Percentiles rank a stretch among this genome's conserved stretches.
Evolutionary conservation across 2,113 vertebrate species (phyloP).

Genomic region (Halcyon senegalensis): DNA sequence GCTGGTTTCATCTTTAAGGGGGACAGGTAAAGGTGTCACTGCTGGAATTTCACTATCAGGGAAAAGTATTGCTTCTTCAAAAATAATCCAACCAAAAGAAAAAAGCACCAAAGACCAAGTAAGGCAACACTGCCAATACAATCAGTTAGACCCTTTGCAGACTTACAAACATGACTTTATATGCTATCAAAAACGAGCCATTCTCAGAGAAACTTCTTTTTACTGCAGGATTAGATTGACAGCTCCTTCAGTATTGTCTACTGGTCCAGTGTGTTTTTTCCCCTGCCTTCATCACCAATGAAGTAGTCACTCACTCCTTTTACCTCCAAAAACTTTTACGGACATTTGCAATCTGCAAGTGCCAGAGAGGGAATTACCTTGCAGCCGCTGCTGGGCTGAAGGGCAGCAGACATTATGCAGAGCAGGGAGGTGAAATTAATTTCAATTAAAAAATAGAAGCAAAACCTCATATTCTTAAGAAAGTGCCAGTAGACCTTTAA

Average conservation of each 20-base stretch:
- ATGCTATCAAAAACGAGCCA: not conserved
- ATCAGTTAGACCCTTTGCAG: not conserved
- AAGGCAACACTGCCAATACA: not conserved
- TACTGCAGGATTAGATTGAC: not conserved
- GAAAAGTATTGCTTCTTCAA: not conserved
- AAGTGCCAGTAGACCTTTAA: slow-evolving; percentile 40
- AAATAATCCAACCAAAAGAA: not conserved
- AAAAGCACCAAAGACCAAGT: not conserved
- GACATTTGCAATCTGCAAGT: not conserved
- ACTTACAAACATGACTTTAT: not conserved
- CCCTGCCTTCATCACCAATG: not conserved
- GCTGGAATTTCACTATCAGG: not conserved
- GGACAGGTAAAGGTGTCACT: not conserved
- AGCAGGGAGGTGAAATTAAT: not conserved
- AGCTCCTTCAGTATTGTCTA: not conserved
- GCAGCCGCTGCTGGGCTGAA: not conserved
- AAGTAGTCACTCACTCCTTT: not conserved
- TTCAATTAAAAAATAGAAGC: slow-evolving; percentile 9
- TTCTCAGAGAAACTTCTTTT: not conserved
- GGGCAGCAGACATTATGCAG: not conserved
- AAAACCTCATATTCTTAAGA: not conserved
- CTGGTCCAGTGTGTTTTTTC: not conserved
- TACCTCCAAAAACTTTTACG: not conserved
- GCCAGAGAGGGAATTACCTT: not conserved
- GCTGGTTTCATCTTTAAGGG: not conserved